Evolutionary conservation across 2,113 vertebrate species (phyloP).

Genomic region (Nematolebias whitei): DNA sequence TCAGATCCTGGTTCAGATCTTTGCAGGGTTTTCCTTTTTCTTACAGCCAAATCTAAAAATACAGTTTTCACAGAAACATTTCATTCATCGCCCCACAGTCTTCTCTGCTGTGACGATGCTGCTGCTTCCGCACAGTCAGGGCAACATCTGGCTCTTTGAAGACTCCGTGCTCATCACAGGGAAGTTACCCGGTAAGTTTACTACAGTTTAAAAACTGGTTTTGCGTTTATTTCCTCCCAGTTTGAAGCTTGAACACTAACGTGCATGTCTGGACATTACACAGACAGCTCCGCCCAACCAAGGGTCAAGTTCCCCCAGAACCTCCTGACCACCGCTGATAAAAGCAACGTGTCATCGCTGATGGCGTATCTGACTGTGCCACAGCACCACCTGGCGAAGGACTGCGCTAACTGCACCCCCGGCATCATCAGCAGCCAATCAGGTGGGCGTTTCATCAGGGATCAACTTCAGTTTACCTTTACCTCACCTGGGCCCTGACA

Average conservation of each 20-base stretch:
- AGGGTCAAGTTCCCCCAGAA: conserved; percentile 89
- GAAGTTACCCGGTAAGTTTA: conserved; percentile 85
- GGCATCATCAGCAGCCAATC: conserved; percentile 86
- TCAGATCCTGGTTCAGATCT: no score
- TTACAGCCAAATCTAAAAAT: background rate
- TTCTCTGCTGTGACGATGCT: conserved; percentile 91
- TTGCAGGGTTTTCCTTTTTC: no score
- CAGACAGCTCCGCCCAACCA: conserved; percentile 89
- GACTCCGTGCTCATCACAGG: conserved; percentile 91
- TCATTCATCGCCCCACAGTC: conserved; percentile 77
- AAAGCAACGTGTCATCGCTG: conserved; percentile 83
- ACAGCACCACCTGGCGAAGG: conserved; percentile 83
- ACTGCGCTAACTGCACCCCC: conserved; percentile 84
- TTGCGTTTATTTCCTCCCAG: background rate
- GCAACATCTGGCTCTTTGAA: conserved; percentile 95
- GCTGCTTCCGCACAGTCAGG: conserved; percentile 92
- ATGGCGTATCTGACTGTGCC: conserved; percentile 89
- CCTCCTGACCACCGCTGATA: conserved; percentile 82
- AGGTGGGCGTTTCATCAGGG: conserved; percentile 69
- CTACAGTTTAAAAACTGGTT: background rate
- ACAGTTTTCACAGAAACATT: background rate
- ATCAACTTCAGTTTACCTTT: no score
- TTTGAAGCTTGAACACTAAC: no score
- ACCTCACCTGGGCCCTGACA: background rate
- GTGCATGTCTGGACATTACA: background rate